Evolutionary conservation across 2,797 vertebrate species (phyloP), one percentile per base, ranked within the genome.

Genomic region (Cheirogaleus major): DNA sequence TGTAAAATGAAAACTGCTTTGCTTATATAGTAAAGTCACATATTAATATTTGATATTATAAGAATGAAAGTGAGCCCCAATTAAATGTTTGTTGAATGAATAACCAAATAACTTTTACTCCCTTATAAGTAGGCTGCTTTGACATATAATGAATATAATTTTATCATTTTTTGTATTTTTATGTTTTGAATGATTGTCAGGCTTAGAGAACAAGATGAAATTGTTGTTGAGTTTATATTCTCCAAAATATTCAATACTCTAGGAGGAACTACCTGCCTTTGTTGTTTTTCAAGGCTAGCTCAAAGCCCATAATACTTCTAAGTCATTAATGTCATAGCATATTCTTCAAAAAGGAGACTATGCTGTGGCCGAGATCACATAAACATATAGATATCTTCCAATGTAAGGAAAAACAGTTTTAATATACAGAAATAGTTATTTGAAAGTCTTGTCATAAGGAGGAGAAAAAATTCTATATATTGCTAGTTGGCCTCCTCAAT

Each of bases 231-330:
- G 14, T 86, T 82, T 79, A 82, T 93, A 73, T 75, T 95, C n/a
- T 65, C 45, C 27, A 92, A 83, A 96, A 83, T 94, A 92, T 57
- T 94, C 48, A 96, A 6, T 69, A 65, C 48, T 89, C 57, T 27
- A 75, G 55, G 13, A 80, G 23, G 1, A 75, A 95, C 8, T 50
- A 18, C 43, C 30, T 73, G 18, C 25, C 76, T 52, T 50, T 96
- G 18, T 7, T 48, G 43, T 81, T 92, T 88, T 38, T 85, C 41
- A 82, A 8, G 35, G 13, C 41, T 89, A 59, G 17, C 59, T 83
- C 2, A 3, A 89, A 87, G 38, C 43, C 55, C 45, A 80, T 22
- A 45, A 55, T 1, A 55, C 5, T 94, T 94, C 41, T 43, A 93
- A 82, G 59, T 15, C 61, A 93, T 57, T 70, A 91, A 91, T 75